Percentiles rank a stretch among this genome's conserved stretches.
Evolutionary conservation across 2,888 invertebrate species (phyloP).

Genomic region (Cephalotes varians): DNA sequence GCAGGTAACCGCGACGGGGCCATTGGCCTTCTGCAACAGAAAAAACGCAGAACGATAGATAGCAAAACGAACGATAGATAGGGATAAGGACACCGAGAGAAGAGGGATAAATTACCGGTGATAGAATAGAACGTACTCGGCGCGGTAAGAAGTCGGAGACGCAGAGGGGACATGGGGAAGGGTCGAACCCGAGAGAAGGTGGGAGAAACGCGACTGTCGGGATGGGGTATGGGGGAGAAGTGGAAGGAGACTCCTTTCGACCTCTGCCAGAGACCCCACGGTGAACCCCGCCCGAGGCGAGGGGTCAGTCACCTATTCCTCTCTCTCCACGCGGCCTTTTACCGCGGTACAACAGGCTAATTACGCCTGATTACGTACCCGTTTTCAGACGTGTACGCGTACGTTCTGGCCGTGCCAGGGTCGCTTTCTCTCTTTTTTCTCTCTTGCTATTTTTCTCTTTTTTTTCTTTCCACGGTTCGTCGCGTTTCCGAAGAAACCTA

Average conservation of each 20-base stretch:
- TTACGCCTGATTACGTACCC: constrained; percentile 79
- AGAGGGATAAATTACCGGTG: constrained; percentile 72
- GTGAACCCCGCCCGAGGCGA: constrained; percentile 81
- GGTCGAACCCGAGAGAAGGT: constrained; percentile 36
- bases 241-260: constrained; percentile 72
- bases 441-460: background rate
- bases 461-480: constrained; percentile 34
- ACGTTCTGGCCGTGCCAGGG: constrained; percentile 45
- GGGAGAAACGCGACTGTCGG: constrained; percentile 25
- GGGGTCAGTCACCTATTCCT: constrained; percentile 82
- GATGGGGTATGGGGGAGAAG: constrained; percentile 45
- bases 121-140: constrained; percentile 50
- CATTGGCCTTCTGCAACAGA: constrained; percentile 59
- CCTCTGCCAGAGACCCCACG: constrained; percentile 73
- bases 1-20: constrained; percentile 53
- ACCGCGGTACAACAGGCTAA: constrained; percentile 79
- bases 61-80: constrained; percentile 62
- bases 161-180: constrained; percentile 18
- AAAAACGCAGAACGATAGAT: constrained; percentile 72
- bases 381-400: constrained; percentile 69
- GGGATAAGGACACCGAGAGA: constrained; percentile 68
- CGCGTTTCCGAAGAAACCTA: constrained; percentile 17
- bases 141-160: constrained; percentile 7
- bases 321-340: constrained; percentile 70
- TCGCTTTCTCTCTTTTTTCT: constrained; percentile 31